Evolutionary conservation across 37 sponge, comb jelly and placozoan genomes (phyloP).

Genomic region (Halichondria panicea): DNA sequence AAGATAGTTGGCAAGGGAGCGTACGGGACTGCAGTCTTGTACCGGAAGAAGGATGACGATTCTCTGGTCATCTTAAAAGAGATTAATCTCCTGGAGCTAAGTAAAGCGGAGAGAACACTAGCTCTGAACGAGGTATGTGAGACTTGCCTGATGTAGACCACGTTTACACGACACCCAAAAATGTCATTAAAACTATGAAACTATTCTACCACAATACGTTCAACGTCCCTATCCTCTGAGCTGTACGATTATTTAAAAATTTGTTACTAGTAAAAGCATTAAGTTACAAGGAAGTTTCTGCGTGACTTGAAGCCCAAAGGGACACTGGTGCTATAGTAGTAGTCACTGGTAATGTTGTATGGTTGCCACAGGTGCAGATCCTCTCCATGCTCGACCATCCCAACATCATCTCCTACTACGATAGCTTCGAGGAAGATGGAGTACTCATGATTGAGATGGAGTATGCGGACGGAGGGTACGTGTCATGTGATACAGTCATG

Average conservation of each 20-base stretch:
- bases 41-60: conserved; percentile 90
- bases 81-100: conserved; percentile 88
- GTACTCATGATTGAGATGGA: conserved; percentile 99
- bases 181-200: neutral
- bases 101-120: conserved; percentile 61
- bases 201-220: neutral
- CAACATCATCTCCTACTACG: conserved; percentile 95
- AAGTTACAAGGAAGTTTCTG: neutral
- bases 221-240: neutral
- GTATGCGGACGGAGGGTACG: conserved; percentile 97
- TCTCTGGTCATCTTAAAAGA: conserved; percentile 95
- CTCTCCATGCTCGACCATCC: conserved; percentile 92
- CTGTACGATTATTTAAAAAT: neutral
- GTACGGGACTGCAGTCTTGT: conserved; percentile 95
- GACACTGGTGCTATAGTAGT: too few relatives aligned
- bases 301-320: too few relatives aligned
- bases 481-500: neutral
- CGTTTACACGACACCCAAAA: too few relatives aligned
- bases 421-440: conserved; percentile 98
- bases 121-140: conserved; percentile 85
- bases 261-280: neutral
- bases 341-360: neutral
- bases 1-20: conserved; percentile 87
- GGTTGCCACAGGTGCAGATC: conserved; percentile 63
- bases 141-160: too few relatives aligned